Conservation (phyloP, 2,113 vertebrate genomes). For the Amblyopsis rosae region DNA sequence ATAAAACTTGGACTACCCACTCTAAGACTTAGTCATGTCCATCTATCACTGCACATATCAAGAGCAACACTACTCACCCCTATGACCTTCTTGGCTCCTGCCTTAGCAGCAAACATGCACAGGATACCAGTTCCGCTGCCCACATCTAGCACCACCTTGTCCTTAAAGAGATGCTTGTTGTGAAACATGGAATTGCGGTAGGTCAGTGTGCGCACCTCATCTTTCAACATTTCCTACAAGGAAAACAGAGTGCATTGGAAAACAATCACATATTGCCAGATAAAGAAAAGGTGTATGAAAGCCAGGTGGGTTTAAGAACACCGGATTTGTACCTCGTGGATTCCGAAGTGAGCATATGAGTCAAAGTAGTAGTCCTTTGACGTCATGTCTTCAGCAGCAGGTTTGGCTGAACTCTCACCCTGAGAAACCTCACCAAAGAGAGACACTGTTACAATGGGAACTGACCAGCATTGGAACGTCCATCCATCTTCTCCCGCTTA, state of each 20-base stretch:
- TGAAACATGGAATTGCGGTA: slow-evolving; percentile 96
- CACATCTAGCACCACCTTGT: slow-evolving; percentile 92
- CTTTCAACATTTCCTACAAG: slow-evolving; percentile 91
- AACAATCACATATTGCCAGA: neutral
- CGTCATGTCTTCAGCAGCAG: slow-evolving; percentile 92
- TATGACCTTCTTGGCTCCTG: slow-evolving; percentile 89
- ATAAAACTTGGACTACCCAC: too few species aligned
- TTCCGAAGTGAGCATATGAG: slow-evolving; percentile 93
- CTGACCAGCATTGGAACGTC: neutral
- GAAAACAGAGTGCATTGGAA: neutral
- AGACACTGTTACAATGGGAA: slow-evolving; percentile 23
- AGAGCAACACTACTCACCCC: slow-evolving; percentile 75
- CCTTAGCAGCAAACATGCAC: slow-evolving; percentile 94
- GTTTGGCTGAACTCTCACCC: slow-evolving; percentile 84
- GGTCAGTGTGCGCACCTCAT: slow-evolving; percentile 91
- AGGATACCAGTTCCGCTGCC: slow-evolving; percentile 91
- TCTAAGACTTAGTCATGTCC: neutral
- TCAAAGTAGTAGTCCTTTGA: slow-evolving; percentile 97
- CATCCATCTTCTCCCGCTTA: too few species aligned
- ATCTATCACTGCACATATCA: neutral
- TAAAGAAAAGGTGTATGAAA: neutral
- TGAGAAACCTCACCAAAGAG: slow-evolving; percentile 82
- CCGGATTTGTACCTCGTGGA: slow-evolving; percentile 82
- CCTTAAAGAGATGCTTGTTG: slow-evolving; percentile 93
- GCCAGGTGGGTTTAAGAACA: neutral